phyloP scores from a whole-genome alignment of 1,140 invertebrate species.

The Bombus haemorrhoidalis region DNA sequence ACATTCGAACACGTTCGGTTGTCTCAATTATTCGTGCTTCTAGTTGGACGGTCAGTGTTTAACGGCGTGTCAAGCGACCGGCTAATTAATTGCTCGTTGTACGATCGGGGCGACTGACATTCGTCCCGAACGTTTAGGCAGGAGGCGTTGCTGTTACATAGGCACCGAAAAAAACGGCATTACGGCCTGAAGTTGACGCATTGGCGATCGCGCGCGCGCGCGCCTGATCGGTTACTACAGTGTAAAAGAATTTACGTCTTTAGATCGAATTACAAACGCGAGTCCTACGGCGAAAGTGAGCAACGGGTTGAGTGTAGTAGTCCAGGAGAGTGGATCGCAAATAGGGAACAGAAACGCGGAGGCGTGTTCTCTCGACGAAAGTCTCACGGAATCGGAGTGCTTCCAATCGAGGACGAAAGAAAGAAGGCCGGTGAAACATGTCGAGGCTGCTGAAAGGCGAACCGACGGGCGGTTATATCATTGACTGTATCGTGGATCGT shows the following conservation, averaged over 20 bases:
- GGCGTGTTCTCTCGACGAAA: not conserved
- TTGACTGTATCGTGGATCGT: constrained; percentile 69
- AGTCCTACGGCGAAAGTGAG: constrained; percentile 39
- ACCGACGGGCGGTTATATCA: constrained; percentile 73
- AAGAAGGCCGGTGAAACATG: constrained; percentile 66
- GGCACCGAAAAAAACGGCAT: not conserved
- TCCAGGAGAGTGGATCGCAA: not conserved
- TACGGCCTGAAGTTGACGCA: not conserved
- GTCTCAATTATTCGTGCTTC: not conserved
- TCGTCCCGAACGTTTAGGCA: constrained; percentile 5
- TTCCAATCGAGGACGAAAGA: constrained; percentile 31
- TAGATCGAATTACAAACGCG: not conserved
- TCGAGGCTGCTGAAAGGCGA: constrained; percentile 71
- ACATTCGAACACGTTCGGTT: not conserved
- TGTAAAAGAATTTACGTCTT: not conserved
- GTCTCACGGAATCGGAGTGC: constrained; percentile 1
- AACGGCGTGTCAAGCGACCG: not conserved
- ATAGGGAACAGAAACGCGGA: constrained; percentile 11
- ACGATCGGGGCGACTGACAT: constrained; percentile 9
- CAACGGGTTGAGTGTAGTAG: constrained; percentile 2
- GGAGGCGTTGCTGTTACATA: not conserved
- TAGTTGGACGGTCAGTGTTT: not conserved
- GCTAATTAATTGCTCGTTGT: constrained; percentile 20
- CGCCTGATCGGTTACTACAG: not conserved
- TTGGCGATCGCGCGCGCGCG: not conserved